phyloP scores from a whole-genome alignment of 2,888 invertebrate genomes.

The Gerris lacustris region DNA sequence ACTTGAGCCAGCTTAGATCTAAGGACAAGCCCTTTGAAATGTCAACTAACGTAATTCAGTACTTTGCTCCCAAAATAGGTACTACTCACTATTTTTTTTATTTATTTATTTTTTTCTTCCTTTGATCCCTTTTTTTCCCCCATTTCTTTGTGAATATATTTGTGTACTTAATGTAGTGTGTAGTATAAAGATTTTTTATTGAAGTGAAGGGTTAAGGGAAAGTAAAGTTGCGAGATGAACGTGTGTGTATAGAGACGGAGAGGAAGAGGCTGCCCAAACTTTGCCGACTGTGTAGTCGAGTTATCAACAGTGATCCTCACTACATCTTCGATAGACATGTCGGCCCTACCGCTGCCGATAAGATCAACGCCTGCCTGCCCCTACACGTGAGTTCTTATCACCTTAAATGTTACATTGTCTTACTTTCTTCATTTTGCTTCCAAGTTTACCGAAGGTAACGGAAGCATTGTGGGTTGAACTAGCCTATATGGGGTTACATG shows the following conservation, averaged over 20 bases:
- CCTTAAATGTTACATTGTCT: not conserved
- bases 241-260: not conserved
- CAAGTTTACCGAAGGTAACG: too few relatives aligned
- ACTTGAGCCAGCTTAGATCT: slow-evolving; percentile 24
- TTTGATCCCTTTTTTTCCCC: not conserved
- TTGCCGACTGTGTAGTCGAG: slow-evolving; percentile 22
- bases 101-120: not conserved
- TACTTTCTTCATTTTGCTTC: too few relatives aligned
- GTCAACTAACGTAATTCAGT: slow-evolving; percentile 27
- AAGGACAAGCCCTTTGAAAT: slow-evolving; percentile 26
- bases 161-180: too few relatives aligned
- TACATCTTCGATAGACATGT: slow-evolving; percentile 18
- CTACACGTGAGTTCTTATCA: slow-evolving; percentile 19
- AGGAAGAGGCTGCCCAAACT: slow-evolving; percentile 12
- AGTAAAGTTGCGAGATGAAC: too few relatives aligned
- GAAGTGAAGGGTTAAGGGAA: too few relatives aligned
- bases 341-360: slow-evolving; percentile 19
- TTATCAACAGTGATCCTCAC: slow-evolving; percentile 15
- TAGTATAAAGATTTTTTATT: too few relatives aligned
- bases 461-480: too few relatives aligned
- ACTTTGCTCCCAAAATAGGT: slow-evolving; percentile 20
- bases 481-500: too few relatives aligned
- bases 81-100: not conserved
- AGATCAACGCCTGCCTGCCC: slow-evolving; percentile 22
- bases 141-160: too few relatives aligned